Evolutionary conservation across 2,888 invertebrate genomes (phyloP).

Genomic region (Ceramica pisi): DNA sequence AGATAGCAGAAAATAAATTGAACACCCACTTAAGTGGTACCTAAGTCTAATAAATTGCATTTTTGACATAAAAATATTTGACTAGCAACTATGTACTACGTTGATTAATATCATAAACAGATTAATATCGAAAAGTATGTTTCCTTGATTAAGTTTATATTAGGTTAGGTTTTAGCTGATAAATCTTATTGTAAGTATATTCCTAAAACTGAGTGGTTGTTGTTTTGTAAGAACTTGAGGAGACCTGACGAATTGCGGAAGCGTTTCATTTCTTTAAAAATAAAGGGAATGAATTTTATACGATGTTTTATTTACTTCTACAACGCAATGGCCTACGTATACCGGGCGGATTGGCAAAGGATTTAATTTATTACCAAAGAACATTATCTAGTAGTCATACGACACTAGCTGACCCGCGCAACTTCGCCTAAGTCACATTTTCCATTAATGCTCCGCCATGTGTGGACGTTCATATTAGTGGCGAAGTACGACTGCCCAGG

Average conservation of each 20-base stretch:
- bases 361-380: too few species aligned
- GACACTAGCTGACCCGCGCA: too few species aligned
- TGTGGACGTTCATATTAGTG: too few species aligned
- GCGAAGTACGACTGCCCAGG: too few species aligned
- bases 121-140: constrained; percentile 31
- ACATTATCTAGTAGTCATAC: too few species aligned
- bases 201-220: constrained; percentile 33
- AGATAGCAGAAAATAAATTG: neutral
- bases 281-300: constrained; percentile 56
- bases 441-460: too few species aligned
- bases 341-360: too few species aligned
- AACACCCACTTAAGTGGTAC: too few species aligned
- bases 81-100: neutral
- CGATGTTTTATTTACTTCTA: constrained; percentile 18
- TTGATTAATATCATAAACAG: constrained; percentile 16
- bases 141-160: constrained; percentile 32
- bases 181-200: constrained; percentile 49
- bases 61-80: constrained; percentile 21
- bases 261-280: constrained; percentile 58
- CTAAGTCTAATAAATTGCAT: neutral
- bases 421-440: too few species aligned
- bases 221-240: constrained; percentile 44
- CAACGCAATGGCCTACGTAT: neutral
- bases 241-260: constrained; percentile 47
- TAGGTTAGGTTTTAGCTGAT: constrained; percentile 44